Evolutionary conservation across 2,113 vertebrate species (phyloP), one percentile per base, ranked within the genome.

Genomic region (Herpetotheres cachinnans): DNA sequence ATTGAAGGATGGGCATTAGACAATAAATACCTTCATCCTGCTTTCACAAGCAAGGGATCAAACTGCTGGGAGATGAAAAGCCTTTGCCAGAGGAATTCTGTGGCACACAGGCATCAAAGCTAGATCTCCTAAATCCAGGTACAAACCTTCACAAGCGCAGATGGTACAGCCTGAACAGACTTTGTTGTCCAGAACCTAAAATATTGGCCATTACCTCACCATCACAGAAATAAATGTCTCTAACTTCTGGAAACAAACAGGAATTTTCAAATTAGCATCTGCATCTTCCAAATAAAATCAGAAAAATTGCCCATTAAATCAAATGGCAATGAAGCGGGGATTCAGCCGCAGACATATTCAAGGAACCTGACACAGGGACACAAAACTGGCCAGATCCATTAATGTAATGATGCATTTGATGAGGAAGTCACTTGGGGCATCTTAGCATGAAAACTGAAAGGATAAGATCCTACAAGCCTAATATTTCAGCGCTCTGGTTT

Each of bases 261-360:
- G 47, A 79, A 49, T 72, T 87, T 95, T 87, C 67, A 65, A 80
- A 84, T 76, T 38, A 86, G 66, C 70, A 56, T 95, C 91, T 91
- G 84, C 81, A 76, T 91, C 79, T 72, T 29, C 84, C 36, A 69
- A 93, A 93, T 77, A 85, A 95, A 95, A 80, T 11, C 56, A 62
- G 83, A 95, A n/a, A 82, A 96, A 95, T 67, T 80, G 72, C 42
- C 76, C 89, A 86, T 92, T 94, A 85, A 95, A 92, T 84, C 89
- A 95, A 91, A 70, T 2, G 40, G 55, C 78, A 73, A 70, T 34
- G 62, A 85, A 87, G 70, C 40, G 74, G 36, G 74, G 73, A 84
- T 18, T 61, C 44, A 95, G 81, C 58, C 25, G 6, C 89, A 93
- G 83, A 29, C 22, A 40, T 2, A 61, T 16, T 19, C 49, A 90